Evolutionary conservation across 2,113 vertebrate genomes (phyloP).

Genomic region (Eulacestoma nigropectus): DNA sequence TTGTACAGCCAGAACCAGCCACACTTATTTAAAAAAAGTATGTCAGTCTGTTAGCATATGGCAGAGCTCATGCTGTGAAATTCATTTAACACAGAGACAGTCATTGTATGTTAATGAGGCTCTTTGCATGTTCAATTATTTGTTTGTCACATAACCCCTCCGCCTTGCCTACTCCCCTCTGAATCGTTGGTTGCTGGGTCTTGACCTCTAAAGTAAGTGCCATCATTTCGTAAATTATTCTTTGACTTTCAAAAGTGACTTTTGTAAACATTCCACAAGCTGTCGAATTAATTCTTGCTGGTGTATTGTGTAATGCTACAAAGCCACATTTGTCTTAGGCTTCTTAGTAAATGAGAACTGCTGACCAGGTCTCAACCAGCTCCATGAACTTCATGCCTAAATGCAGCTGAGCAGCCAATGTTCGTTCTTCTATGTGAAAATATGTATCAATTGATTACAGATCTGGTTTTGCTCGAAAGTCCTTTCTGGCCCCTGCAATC

Average conservation of each 20-base stretch:
- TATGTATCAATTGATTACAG: background rate
- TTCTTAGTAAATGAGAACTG: background rate
- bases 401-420: background rate
- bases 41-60: background rate
- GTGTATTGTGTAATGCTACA: background rate
- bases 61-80: conserved; percentile 39
- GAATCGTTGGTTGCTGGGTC: background rate
- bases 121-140: background rate
- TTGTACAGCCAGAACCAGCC: background rate
- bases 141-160: background rate
- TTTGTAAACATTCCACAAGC: background rate
- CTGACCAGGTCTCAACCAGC: background rate
- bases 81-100: conserved; percentile 15
- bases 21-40: background rate
- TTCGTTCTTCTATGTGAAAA: background rate
- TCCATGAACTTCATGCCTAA: background rate
- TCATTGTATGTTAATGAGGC: conserved; percentile 35
- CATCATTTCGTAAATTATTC: background rate
- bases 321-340: background rate
- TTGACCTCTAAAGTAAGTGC: background rate
- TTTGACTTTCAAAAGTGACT: conserved; percentile 5
- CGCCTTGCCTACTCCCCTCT: background rate
- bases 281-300: background rate
- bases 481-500: background rate
- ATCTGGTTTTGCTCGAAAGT: background rate